These are phyloP conservation scores for Athetis lepigone DNA, from an alignment of 2,888 invertebrate species.

Conservation along the genomic window DNA sequence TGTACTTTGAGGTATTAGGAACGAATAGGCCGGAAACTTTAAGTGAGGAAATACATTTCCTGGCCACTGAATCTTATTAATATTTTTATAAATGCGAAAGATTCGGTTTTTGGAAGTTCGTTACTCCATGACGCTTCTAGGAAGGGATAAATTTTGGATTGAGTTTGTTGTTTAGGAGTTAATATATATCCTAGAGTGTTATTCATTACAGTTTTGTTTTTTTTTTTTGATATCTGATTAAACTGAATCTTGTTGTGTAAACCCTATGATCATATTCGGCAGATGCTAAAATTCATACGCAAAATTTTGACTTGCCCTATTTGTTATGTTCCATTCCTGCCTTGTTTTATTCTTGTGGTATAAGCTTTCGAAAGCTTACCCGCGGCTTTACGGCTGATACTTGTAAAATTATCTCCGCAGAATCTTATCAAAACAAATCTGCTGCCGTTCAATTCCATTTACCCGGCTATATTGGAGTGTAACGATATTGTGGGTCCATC, in stretches of 20 bases:
- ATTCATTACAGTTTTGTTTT: neutral
- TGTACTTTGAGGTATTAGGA: constrained; percentile 56
- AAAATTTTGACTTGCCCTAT: neutral
- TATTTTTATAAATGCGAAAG: constrained; percentile 37
- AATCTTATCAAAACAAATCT: constrained; percentile 60
- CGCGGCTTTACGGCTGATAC: constrained; percentile 16
- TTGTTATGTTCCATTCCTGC: constrained; percentile 9
- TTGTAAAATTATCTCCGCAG: constrained; percentile 44
- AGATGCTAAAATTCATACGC: neutral
- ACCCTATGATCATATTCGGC: neutral
- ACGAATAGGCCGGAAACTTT: constrained; percentile 56
- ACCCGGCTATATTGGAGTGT: constrained; percentile 45
- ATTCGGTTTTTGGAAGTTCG: constrained; percentile 27
- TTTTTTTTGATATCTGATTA: neutral
- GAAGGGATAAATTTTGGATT: constrained; percentile 3
- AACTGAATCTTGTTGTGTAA: neutral
- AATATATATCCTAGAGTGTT: constrained; percentile 5
- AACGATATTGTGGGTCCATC: constrained; percentile 47
- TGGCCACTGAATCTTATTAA: constrained; percentile 46
- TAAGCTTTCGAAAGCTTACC: constrained; percentile 27
- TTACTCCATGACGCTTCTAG: constrained; percentile 10
- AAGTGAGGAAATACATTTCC: constrained; percentile 62
- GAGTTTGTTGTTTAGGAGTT: neutral
- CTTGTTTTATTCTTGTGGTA: constrained; percentile 35
- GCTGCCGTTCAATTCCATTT: constrained; percentile 44